Evolutionary conservation across 2,797 vertebrate genomes (phyloP), one percentile per base, ranked within the genome.

Genomic region (Lithobates pipiens): DNA sequence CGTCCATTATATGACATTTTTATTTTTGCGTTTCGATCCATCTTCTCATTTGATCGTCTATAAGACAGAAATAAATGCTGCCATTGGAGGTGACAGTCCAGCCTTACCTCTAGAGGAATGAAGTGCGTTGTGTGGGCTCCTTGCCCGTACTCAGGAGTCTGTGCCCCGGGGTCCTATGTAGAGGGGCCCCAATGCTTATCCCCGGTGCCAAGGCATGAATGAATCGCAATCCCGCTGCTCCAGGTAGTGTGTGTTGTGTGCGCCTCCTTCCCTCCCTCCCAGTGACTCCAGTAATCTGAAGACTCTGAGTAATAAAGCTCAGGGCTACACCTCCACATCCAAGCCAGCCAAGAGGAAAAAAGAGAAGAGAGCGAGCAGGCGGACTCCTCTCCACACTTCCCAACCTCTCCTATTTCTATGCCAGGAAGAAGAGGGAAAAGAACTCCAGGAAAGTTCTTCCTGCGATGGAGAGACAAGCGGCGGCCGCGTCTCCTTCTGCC

Each of bases 241-340:
- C 46, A 25, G 16, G 57, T 61, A 18, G 2, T 9, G 39, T 39
- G 39, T 39, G 39, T 10, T 39, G 23, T 63, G 34, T 61, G 44
- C 50, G 67, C 61, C 18, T 80, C 42, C 46, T 72, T 70, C 34
- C 13, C 36, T 77, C 72, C 34, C 67, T 77, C 73, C 65, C 46
- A 77, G 67, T 77, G 68, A 27, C 36, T 74, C 67, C 85, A 65
- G 21, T 75, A 78, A 73, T 78, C 69, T 86, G 80, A 68, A 76
- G 75, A 50, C 65, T 39, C 65, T 78, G 18, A 65, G 39, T 86
- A 86, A 72, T 77, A 83, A 57, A 86, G 76, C 76, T 10, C 21
- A 78, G 76, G 69, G 85, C 67, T 83, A 78, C 85, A 83, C 85
- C 80, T 86, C 80, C 80, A 74, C 67, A 86, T 83, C 29, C 46